Evolutionary conservation across 1,140 invertebrate species (phyloP).

Genomic region (Caenorhabditis briggsae): DNA sequence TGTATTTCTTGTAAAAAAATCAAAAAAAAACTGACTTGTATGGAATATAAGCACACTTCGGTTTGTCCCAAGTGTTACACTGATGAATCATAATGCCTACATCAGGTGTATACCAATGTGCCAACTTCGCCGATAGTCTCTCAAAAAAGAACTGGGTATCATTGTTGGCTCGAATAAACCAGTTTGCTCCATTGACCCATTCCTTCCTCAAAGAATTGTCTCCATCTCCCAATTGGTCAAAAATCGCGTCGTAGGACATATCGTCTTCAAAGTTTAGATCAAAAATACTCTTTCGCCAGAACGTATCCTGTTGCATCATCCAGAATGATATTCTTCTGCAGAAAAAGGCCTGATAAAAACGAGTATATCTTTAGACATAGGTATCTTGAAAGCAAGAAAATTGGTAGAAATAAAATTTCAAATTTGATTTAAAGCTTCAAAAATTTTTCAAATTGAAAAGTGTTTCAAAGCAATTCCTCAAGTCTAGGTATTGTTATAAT

Average conservation of each 20-base stretch:
- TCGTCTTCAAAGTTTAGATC: constrained; percentile 73
- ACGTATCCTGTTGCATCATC: constrained; percentile 78
- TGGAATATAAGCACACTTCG: constrained; percentile 73
- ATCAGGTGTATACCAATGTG: constrained; percentile 76
- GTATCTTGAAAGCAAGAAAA: too few relatives aligned
- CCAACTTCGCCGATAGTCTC: constrained; percentile 70
- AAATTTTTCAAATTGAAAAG: too few relatives aligned
- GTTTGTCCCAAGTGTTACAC: constrained; percentile 74
- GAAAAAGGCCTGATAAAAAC: not conserved
- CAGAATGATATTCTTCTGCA: constrained; percentile 74
- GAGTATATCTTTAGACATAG: too few relatives aligned
- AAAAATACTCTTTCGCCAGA: constrained; percentile 72
- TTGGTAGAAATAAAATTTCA: too few relatives aligned
- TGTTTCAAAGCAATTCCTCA: too few relatives aligned
- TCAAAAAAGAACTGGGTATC: constrained; percentile 74
- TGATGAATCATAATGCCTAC: constrained; percentile 78
- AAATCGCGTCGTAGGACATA: constrained; percentile 70
- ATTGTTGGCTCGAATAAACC: constrained; percentile 76
- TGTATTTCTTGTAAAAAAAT: too few relatives aligned
- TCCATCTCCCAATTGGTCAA: constrained; percentile 74
- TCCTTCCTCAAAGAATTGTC: constrained; percentile 73
- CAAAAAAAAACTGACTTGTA: constrained; percentile 68
- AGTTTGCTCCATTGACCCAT: constrained; percentile 77
- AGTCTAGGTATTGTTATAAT: too few relatives aligned
- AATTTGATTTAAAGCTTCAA: too few relatives aligned